phyloP scores from a whole-genome alignment of 2,888 invertebrate species.

The Tetragonula carbonaria region DNA sequence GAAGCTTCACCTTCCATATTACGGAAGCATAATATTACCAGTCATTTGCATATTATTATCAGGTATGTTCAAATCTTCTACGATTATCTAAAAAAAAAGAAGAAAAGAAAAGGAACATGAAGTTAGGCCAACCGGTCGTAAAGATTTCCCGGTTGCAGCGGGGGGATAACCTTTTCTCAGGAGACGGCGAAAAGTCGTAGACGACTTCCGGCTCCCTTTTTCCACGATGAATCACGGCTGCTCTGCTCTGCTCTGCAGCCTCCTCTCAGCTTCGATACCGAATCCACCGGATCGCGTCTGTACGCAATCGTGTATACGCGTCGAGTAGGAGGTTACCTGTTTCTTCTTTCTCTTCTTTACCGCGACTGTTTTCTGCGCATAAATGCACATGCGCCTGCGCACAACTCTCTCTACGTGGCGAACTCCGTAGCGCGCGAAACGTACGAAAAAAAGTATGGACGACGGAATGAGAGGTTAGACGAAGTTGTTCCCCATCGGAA shows the following conservation, averaged over 20 bases:
- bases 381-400: conserved; percentile 44
- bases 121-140: conserved; percentile 32
- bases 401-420: background rate
- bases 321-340: conserved; percentile 48
- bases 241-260: background rate
- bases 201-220: conserved; percentile 40
- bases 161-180: conserved; percentile 34
- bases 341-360: conserved; percentile 37
- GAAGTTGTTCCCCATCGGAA: background rate
- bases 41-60: background rate
- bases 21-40: too few species aligned
- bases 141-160: background rate
- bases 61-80: background rate
- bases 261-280: conserved; percentile 32
- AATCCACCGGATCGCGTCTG: conserved; percentile 34
- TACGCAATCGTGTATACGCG: background rate
- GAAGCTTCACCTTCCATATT: background rate
- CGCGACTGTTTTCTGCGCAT: conserved; percentile 62
- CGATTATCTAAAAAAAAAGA: background rate
- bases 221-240: conserved; percentile 49
- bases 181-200: conserved; percentile 33
- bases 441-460: conserved; percentile 41
- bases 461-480: conserved; percentile 28
- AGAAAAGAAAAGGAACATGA: background rate
- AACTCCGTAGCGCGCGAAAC: conserved; percentile 29